Conservation (phyloP, 2,113 vertebrate species). For the Caloenas nicobarica region DNA sequence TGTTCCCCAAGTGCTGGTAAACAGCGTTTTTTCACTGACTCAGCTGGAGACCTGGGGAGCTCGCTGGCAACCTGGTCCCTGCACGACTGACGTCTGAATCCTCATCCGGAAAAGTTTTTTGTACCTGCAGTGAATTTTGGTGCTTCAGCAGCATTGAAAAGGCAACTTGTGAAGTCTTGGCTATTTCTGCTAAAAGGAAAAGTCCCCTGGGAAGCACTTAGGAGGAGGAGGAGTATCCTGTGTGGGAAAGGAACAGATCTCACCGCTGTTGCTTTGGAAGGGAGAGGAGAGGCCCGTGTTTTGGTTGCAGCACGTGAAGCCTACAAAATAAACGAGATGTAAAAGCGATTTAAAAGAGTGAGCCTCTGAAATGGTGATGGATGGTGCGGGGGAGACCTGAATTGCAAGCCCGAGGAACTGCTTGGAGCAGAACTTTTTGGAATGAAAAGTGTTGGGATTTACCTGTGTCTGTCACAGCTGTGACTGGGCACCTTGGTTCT, state of each 20-base stretch:
- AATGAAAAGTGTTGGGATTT: neutral
- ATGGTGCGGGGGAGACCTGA: neutral
- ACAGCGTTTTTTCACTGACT: neutral
- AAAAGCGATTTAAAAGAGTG: neutral
- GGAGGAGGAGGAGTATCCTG: neutral
- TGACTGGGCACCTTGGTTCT: neutral
- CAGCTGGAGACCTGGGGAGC: neutral
- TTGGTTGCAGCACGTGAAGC: neutral
- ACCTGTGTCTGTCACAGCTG: neutral
- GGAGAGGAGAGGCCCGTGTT: neutral
- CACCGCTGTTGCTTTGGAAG: rapidly evolving
- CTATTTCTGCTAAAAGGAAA: slow-evolving; percentile 14
- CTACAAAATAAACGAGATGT: neutral
- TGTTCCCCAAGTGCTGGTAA: neutral
- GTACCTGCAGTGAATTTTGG: neutral
- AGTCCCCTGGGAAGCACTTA: slow-evolving; percentile 10
- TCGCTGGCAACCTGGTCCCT: neutral
- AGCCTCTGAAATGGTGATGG: neutral
- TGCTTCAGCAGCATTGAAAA: neutral
- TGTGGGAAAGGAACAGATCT: neutral
- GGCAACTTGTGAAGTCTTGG: neutral
- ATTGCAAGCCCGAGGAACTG: neutral
- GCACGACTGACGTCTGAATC: neutral
- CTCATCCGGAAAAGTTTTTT: neutral
- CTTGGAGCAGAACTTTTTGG: neutral